Evolutionary conservation across 1,140 invertebrate species (phyloP).

Genomic region (Drosophila funebris): DNA sequence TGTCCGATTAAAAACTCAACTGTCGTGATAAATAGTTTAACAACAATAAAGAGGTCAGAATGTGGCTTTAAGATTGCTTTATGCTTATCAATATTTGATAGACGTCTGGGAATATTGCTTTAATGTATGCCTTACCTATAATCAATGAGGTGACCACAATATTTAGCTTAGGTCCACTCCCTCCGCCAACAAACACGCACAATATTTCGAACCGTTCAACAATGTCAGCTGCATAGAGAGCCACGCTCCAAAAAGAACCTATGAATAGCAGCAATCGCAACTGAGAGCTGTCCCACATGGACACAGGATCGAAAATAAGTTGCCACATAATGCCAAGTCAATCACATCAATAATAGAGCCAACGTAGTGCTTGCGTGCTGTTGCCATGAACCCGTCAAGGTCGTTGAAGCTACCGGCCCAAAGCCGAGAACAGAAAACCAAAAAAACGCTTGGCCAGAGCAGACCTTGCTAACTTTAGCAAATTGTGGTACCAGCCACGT

Average conservation of each 20-base stretch:
- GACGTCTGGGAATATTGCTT: constrained; percentile 11
- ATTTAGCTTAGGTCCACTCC: constrained; percentile 28
- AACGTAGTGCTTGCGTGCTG: neutral
- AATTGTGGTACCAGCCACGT: constrained; percentile 85
- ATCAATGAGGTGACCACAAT: constrained; percentile 29
- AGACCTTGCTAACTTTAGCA: constrained; percentile 62
- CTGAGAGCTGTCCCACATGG: constrained; percentile 10
- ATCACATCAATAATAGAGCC: constrained; percentile 50
- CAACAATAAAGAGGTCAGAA: neutral
- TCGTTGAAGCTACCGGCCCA: neutral
- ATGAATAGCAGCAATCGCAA: neutral
- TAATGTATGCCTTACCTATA: neutral
- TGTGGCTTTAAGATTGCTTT: neutral
- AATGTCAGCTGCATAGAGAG: constrained; percentile 8
- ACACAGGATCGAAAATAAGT: constrained; percentile 45
- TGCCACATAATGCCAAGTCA: constrained; percentile 42
- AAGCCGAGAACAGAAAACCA: neutral
- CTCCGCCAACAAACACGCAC: neutral
- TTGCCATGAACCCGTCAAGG: constrained; percentile 53
- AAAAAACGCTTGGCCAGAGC: neutral
- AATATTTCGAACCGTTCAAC: neutral
- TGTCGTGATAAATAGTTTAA: neutral
- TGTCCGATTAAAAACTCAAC: neutral
- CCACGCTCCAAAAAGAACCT: constrained; percentile 11
- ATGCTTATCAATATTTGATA: neutral